Percentiles rank a stretch among this genome's conserved stretches.
Conservation (phyloP, 2,797 vertebrate species). For the Neosilurus hyrtlii region DNA sequence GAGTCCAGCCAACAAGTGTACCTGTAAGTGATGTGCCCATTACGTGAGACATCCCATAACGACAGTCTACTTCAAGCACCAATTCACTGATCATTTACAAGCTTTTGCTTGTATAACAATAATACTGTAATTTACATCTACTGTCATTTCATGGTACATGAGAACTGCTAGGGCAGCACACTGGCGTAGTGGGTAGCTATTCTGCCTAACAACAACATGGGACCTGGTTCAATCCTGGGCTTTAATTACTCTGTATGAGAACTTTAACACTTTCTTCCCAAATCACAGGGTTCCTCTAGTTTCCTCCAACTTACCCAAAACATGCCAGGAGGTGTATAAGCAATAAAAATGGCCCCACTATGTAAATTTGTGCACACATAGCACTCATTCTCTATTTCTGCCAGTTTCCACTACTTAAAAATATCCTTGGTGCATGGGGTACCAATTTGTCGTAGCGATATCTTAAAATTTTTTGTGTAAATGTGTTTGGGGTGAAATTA, state of each 20-base stretch:
- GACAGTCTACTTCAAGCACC: background rate
- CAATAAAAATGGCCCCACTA: no score
- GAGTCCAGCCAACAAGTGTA: no score
- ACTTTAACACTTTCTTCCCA: background rate
- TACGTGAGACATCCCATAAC: background rate
- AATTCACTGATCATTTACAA: background rate
- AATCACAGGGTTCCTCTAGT: background rate
- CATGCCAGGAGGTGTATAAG: background rate
- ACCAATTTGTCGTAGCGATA: no score
- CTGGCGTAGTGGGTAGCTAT: background rate
- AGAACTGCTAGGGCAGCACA: background rate
- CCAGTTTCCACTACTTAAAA: no score
- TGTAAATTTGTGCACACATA: background rate
- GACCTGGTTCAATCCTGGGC: background rate
- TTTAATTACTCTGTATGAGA: background rate
- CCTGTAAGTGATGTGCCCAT: no score
- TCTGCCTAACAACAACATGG: background rate
- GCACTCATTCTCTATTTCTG: background rate
- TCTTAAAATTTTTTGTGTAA: no score
- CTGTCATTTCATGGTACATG: background rate
- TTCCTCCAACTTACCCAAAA: background rate
- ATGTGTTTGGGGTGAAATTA: no score
- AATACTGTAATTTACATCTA: background rate
- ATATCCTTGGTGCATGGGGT: no score
- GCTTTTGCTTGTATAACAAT: background rate